Evolutionary conservation across 2,113 vertebrate species (phyloP).

Genomic region (Orthonyx spaldingii): DNA sequence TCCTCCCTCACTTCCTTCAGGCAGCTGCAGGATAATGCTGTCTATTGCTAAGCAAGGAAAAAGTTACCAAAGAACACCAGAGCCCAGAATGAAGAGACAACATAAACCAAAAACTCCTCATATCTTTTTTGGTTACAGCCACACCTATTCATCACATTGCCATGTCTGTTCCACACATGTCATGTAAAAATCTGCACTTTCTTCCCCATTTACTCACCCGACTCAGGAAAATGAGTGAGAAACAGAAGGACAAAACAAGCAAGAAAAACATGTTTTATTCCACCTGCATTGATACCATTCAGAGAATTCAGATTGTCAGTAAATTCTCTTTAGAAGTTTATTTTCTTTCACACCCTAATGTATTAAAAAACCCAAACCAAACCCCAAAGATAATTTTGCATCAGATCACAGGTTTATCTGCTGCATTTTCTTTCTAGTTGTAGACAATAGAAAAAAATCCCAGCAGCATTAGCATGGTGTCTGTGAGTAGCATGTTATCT

Average conservation of each 20-base stretch:
- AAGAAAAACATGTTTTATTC: neutral
- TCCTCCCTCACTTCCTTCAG: conserved; percentile 19
- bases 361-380: neutral
- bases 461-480: neutral
- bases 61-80: neutral
- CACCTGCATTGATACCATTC: neutral
- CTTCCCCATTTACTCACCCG: neutral
- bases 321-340: neutral
- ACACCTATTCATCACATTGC: no score
- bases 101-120: neutral
- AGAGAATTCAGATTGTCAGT: neutral
- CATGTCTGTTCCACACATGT: no score
- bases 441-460: neutral
- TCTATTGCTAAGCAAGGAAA: conserved; percentile 5
- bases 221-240: neutral
- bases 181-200: neutral
- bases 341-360: neutral
- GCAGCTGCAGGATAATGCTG: conserved; percentile 27
- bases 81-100: neutral
- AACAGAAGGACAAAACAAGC: neutral
- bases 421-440: neutral
- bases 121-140: neutral
- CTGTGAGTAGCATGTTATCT: neutral
- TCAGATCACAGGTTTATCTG: neutral
- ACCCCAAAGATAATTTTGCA: neutral